Base-by-base conservation (phyloP, 1,140 invertebrate species). In the Catajapyx aquilonaris region DNA sequence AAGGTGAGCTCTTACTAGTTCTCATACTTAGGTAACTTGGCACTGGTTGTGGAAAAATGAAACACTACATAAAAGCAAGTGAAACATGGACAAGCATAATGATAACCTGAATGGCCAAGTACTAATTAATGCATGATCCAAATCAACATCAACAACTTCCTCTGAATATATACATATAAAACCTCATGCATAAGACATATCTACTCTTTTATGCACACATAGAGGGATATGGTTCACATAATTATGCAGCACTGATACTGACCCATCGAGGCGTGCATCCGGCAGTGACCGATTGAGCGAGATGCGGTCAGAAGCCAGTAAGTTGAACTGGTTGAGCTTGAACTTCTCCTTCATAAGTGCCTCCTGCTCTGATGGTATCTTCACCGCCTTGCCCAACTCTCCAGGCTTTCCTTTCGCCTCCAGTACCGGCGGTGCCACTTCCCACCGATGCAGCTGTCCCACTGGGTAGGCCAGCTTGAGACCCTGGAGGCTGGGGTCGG, bases 301-400 rank as follows among this genome's bases (percentile, higher is more conserved):
- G 46, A 99, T 96, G 69, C 86, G 81, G 60, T 99, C 91, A 58
- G 87, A 95, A 32, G 91, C 93, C 53, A 96, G 60, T 42, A 98
- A 64, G 64, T 99, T 99, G 60, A 99, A 99, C 62, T 99, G 90
- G 64, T 97, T 95, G 43, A 90, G 67, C 57, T 93, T 91, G 57
- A 96, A 96, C 53, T 88, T 86, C 48, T 94, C 85, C 60, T 91
- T 79, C 66, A 90, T 85, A 20, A 84, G 56, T 32, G 71, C 72
- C 49, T 94, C 80, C 53, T 81, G 70, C 16, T 85, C 76, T 3
- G 74, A 59, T 19, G 84, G 74, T 48, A 94, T 81, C 42, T 75
- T 70, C 4, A 96, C 90, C 20, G 84, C 71, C 52, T 77, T 77
- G 10, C 83, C 91, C 66, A 80, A 66, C 62, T 96, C 90, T 18